phyloP scores from a whole-genome alignment of 2,113 vertebrate genomes.

The Cyprinus carpio region DNA sequence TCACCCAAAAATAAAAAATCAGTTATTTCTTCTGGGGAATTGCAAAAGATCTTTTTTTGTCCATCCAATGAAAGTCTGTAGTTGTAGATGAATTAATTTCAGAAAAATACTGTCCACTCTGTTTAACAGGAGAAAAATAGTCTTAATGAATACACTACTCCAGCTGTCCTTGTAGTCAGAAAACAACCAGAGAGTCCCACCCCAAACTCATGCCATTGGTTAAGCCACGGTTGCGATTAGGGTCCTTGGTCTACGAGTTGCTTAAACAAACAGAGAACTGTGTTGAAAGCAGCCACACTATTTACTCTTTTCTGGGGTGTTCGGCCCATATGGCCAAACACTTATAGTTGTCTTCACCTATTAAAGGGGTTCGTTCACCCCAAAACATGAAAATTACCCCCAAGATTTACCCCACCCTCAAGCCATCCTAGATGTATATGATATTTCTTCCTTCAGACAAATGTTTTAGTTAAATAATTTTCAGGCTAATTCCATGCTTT shows the following conservation, averaged over 20 bases:
- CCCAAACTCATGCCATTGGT: not conserved
- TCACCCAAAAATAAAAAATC: not conserved
- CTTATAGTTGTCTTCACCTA: not conserved
- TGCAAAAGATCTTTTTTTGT: not conserved
- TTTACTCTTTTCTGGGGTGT: not conserved
- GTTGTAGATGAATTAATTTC: no score
- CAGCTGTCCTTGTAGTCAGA: not conserved
- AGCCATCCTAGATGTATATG: no score
- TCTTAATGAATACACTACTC: not conserved
- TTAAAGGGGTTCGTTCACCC: not conserved
- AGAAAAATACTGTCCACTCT: not conserved
- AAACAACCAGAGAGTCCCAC: not conserved
- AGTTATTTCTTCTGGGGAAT: not conserved
- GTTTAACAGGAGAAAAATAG: not conserved
- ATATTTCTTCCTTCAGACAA: no score
- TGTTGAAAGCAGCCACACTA: not conserved
- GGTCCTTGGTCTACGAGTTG: not conserved
- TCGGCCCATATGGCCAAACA: not conserved
- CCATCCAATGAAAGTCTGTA: not conserved
- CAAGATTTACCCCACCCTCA: no score
- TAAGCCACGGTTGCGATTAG: not conserved
- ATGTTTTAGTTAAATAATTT: no score
- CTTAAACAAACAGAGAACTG: constrained; percentile 10
- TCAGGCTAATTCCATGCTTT: no score
- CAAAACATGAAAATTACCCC: not conserved